phyloP scores from a whole-genome alignment of 2,113 vertebrate genomes.

The Pavo muticus region DNA sequence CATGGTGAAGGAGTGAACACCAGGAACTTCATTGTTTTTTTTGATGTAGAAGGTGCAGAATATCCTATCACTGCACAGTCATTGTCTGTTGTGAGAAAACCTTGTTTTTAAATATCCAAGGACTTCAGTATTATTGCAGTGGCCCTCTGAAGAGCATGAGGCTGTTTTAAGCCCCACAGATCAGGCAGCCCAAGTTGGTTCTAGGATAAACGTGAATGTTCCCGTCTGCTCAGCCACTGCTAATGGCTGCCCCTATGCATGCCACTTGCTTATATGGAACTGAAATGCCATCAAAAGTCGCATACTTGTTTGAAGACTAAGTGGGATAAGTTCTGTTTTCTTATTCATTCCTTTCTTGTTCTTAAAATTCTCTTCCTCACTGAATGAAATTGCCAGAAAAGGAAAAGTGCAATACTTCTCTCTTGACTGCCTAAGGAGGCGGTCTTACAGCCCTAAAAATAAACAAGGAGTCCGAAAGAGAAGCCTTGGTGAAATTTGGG shows the following conservation, averaged over 20 bases:
- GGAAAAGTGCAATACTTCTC: neutral
- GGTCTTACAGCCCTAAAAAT: neutral
- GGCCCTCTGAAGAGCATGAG: neutral
- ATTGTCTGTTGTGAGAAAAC: neutral
- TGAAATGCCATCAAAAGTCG: neutral
- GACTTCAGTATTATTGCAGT: neutral
- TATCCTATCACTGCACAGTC: too few relatives aligned
- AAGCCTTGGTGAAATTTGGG: neutral
- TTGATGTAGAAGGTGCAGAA: neutral
- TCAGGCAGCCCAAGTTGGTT: rapidly evolving
- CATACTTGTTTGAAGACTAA: neutral
- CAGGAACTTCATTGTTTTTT: neutral
- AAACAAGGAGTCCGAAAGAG: neutral
- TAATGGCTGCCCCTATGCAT: rapidly evolving
- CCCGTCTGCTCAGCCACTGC: neutral
- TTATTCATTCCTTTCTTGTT: neutral
- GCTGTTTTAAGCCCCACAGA: neutral
- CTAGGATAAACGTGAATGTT: too few relatives aligned
- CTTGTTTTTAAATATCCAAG: neutral
- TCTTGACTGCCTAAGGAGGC: neutral
- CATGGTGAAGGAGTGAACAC: neutral
- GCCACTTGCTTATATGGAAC: neutral
- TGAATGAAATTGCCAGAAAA: neutral
- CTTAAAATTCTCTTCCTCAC: neutral
- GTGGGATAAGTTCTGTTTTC: neutral